Evolutionary conservation across 37 sponge, comb jelly and placozoan species (phyloP), one percentile per base, ranked within the genome.

Genomic region (Ephydatia muelleri): DNA sequence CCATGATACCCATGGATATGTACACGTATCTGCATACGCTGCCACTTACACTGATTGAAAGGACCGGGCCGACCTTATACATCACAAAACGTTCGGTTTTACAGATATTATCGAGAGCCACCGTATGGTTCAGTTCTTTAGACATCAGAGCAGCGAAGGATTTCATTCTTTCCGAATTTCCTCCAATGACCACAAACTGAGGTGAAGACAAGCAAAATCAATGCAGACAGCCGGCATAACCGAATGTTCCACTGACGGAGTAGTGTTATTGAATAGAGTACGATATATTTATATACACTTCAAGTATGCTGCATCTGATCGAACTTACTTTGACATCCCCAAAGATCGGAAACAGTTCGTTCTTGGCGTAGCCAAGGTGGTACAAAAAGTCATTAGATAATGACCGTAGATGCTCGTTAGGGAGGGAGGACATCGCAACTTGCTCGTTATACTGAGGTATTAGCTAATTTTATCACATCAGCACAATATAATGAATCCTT

Each of bases 171-270:
- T 67, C 82, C 9, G 40, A 39, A 68, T 91, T 91, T 23, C 96
- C 96, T 16, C 99, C 99, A 73, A 88, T 78, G 39, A 94, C 88
- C 0, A 96, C 96, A 84, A 96, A 94, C 99, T 98, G 85, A 19
- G 49, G 28, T 49, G 36, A 74, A n/a, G n/a, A n/a, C n/a, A n/a
- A n/a, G n/a, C n/a, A n/a, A n/a, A n/a, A n/a, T n/a, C n/a, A n/a
- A n/a, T n/a, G n/a, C n/a, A n/a, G n/a, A n/a, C n/a, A n/a, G n/a
- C n/a, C n/a, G n/a, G n/a, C n/a, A n/a, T n/a, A n/a, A n/a, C n/a
- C n/a, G n/a, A n/a, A n/a, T n/a, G n/a, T n/a, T n/a, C n/a, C n/a
- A n/a, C n/a, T n/a, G n/a, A n/a, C n/a, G n/a, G n/a, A n/a, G n/a
- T n/a, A n/a, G n/a, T n/a, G 64, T 30, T 38, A 70, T 43, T 21